Conservation (phyloP, 2,797 vertebrate species). For the Sebastes minor region DNA sequence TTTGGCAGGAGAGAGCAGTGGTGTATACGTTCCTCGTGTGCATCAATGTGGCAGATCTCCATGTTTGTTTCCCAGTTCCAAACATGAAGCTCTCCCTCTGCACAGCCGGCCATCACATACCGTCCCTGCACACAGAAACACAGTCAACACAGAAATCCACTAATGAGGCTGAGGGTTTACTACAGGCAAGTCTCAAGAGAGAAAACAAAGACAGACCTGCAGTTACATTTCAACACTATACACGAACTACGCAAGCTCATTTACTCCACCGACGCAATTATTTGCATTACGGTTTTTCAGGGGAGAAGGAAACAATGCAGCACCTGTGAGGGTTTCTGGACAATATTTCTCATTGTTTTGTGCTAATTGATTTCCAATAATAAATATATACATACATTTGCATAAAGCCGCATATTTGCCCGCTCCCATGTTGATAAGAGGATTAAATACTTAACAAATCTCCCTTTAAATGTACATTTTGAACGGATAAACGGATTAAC, state of each 20-base stretch:
- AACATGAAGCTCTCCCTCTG: constrained; percentile 84
- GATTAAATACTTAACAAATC: too few species aligned
- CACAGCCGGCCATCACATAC: constrained; percentile 79
- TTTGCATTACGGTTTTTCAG: background rate
- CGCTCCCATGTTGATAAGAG: too few species aligned
- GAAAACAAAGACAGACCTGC: background rate
- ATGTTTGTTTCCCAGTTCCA: constrained; percentile 82
- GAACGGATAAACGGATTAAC: too few species aligned
- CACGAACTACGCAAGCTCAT: background rate
- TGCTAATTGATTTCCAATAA: too few species aligned
- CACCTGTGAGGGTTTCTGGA: background rate
- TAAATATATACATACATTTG: too few species aligned
- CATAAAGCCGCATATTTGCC: too few species aligned
- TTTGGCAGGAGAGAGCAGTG: constrained; percentile 73
- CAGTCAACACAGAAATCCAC: background rate
- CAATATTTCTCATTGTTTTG: too few species aligned
- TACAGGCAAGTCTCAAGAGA: background rate
- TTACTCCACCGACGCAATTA: background rate
- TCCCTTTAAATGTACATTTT: too few species aligned
- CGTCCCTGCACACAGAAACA: constrained; percentile 71
- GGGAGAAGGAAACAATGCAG: background rate
- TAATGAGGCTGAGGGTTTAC: background rate
- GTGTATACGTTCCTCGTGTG: constrained; percentile 81
- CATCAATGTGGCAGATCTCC: constrained; percentile 86
- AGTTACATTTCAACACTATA: background rate